Evolutionary conservation across 2,888 invertebrate genomes (phyloP).

Genomic region (Calliopum simillimum): DNA sequence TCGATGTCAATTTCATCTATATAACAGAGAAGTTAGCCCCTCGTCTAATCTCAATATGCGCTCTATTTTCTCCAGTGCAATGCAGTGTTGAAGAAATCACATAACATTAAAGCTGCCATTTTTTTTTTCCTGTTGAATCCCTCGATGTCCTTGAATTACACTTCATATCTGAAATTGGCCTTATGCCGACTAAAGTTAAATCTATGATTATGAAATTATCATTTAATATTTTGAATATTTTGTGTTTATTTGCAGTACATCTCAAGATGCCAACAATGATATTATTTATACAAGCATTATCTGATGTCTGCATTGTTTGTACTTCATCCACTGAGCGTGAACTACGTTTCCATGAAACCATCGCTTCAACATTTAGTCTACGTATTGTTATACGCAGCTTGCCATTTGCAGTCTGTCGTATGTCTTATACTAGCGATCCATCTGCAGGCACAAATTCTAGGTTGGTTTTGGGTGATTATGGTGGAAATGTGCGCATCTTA

Average conservation of each 20-base stretch:
- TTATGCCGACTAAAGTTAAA: too few species aligned
- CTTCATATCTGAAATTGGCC: too few species aligned
- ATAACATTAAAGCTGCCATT: too few species aligned
- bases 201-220: neutral
- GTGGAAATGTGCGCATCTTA: constrained; percentile 77
- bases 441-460: constrained; percentile 62
- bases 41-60: too few species aligned
- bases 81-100: too few species aligned
- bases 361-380: constrained; percentile 78
- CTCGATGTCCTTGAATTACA: too few species aligned
- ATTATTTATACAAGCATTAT: constrained; percentile 78
- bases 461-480: constrained; percentile 79
- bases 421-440: constrained; percentile 59
- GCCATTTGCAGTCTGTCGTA: constrained; percentile 60
- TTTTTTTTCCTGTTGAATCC: too few species aligned
- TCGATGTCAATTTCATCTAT: too few species aligned
- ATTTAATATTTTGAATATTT: neutral
- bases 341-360: constrained; percentile 83
- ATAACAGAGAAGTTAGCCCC: too few species aligned
- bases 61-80: too few species aligned
- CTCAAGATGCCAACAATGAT: constrained; percentile 78
- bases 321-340: constrained; percentile 83
- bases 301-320: constrained; percentile 82
- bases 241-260: constrained; percentile 66
- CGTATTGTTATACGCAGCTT: constrained; percentile 77